These are phyloP conservation scores for Eilema griseolum DNA, from an alignment of 2,888 invertebrate genomes.

Conservation along the genomic window DNA sequence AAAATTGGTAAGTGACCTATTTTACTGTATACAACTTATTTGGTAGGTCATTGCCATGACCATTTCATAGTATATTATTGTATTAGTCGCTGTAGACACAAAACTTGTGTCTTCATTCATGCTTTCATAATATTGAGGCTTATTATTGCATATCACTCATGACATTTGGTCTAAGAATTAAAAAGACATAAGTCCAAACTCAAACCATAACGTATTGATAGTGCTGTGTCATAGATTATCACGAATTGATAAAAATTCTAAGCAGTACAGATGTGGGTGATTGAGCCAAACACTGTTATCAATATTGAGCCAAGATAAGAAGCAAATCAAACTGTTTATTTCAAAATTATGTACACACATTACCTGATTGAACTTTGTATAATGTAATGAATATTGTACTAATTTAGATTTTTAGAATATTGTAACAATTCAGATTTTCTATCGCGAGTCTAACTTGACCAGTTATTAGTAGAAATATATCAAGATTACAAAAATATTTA, in stretches of 20 bases:
- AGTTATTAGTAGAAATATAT: not conserved
- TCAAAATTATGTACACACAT: not conserved
- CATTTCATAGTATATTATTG: constrained; percentile 4
- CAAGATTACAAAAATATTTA: not conserved
- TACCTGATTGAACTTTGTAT: not conserved
- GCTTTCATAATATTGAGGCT: not conserved
- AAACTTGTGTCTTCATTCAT: not conserved
- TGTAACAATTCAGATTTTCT: too few relatives aligned
- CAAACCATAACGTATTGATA: not conserved
- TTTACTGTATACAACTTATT: constrained; percentile 18
- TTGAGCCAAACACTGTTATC: constrained; percentile 21
- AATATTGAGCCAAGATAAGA: constrained; percentile 19
- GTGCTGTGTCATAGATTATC: constrained; percentile 32
- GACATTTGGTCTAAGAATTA: not conserved
- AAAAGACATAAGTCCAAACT: not conserved
- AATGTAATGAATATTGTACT: not conserved
- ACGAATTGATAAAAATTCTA: constrained; percentile 26
- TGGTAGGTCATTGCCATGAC: constrained; percentile 41
- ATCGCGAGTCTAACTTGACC: too few relatives aligned
- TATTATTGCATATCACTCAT: not conserved
- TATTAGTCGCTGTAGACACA: not conserved
- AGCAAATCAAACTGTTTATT: constrained; percentile 4
- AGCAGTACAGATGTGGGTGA: constrained; percentile 7
- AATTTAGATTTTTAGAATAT: not conserved
- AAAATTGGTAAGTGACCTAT: constrained; percentile 91